phyloP scores from a whole-genome alignment of 2,113 vertebrate species.

The Anseranas semipalmata region DNA sequence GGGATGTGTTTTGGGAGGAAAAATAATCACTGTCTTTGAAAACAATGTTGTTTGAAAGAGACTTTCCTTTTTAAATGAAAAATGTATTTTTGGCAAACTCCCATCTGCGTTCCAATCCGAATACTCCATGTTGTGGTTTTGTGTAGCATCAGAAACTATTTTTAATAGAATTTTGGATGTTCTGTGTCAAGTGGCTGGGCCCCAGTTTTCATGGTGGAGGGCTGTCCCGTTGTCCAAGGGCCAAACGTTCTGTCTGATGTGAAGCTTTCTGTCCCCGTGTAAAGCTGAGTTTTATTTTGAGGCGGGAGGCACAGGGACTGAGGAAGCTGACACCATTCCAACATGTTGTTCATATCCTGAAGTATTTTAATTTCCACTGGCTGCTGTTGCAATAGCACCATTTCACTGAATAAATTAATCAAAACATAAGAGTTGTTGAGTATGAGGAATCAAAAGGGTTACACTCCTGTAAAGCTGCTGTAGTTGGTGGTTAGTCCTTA shows the following conservation, averaged over 20 bases:
- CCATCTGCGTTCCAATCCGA: not conserved
- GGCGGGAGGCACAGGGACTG: not conserved
- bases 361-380: slow-evolving; percentile 44
- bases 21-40: not conserved
- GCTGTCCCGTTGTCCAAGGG: not conserved
- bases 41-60: slow-evolving; percentile 10
- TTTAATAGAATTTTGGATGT: not conserved
- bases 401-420: slow-evolving; percentile 51
- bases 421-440: not conserved
- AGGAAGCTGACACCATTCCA: slow-evolving; percentile 28
- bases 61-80: slow-evolving; percentile 11
- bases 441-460: not conserved
- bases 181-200: not conserved
- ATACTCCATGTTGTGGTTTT: not conserved
- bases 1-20: slow-evolving; percentile 19
- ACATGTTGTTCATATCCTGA: slow-evolving; percentile 36
- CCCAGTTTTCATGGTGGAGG: not conserved
- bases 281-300: not conserved
- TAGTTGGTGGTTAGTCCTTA: not conserved
- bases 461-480: not conserved
- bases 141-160: not conserved
- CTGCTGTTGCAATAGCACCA: slow-evolving; percentile 28
- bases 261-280: not conserved
- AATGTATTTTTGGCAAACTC: not conserved
- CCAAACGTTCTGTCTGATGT: not conserved